Evolutionary conservation across 2,888 invertebrate genomes (phyloP), one percentile per base, ranked within the genome.

Genomic region (Andrena minutula): DNA sequence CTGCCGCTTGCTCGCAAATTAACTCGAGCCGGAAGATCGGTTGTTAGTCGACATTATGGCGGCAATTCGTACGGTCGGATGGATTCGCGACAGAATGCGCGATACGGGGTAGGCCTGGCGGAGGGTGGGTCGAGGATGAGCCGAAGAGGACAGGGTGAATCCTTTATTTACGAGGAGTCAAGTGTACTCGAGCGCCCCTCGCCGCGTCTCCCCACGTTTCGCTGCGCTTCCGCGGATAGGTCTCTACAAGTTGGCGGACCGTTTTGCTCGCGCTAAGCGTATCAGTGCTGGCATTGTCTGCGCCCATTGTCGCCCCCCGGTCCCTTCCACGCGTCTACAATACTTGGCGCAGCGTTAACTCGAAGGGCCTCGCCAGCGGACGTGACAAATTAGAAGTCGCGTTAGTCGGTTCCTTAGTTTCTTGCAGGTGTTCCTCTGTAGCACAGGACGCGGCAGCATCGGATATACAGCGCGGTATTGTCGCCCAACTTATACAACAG

Each of bases 101-200:
- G 20, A 35, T 10, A 12, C 1, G 74, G 12, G 35, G 23, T 41
- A 0, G 70, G 26, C 41, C 10, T 26, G 35, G 56, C 35, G 32
- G 49, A 41, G 30, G 30, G 23, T 28, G 23, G 49, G 30, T 58
- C 28, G 53, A 64, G 58, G 56, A 64, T 30, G 16, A 65, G 56
- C 23, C 8, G 23, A 23, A 47, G 60, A 16, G 73, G 23, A 58
- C 56, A 56, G 10, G 79, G 47, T 58, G 70, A 72, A 70, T 84
- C 78, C 82, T 83, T 87, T 88, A 88, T 89, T 89, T 89, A 89
- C 84, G 78, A 82, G 74, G 84, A 80, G 83, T 76, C 70, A 75
- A 84, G 85, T 79, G 79, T 79, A 61, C 76, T 69, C 41, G 41
- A 41, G 41, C 41, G 4, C 16, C 41, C 41, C 41, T 16, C 66